phyloP scores from a whole-genome alignment of 2,888 invertebrate genomes.

The Acleris holmiana region DNA sequence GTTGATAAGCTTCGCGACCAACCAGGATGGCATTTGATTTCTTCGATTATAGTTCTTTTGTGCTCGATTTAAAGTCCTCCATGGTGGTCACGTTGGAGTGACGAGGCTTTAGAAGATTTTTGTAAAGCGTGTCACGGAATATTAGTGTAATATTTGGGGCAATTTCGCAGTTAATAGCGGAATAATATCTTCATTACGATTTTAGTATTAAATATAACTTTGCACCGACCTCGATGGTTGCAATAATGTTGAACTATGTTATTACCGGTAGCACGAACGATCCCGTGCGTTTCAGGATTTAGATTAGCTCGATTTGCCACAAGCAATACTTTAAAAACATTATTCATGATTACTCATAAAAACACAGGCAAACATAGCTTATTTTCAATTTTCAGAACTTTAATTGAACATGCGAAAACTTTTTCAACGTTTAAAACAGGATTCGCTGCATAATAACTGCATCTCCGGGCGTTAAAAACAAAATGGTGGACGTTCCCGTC shows the following conservation, averaged over 20 bases:
- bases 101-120: conserved; percentile 23
- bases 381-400: conserved; percentile 1
- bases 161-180: conserved; percentile 50
- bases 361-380: background rate
- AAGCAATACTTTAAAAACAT: conserved; percentile 7
- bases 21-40: conserved; percentile 3
- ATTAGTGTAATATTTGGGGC: conserved; percentile 45
- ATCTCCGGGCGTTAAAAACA: conserved; percentile 41
- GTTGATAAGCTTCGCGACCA: conserved; percentile 54
- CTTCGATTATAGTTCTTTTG: conserved; percentile 17
- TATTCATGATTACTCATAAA: conserved; percentile 11
- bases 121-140: conserved; percentile 47
- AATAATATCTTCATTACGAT: conserved; percentile 56
- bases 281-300: conserved; percentile 20
- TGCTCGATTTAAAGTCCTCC: conserved; percentile 14
- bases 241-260: conserved; percentile 26
- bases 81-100: background rate
- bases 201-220: conserved; percentile 41
- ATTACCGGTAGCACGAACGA: conserved; percentile 28
- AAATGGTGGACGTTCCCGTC: conserved; percentile 52
- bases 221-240: conserved; percentile 36
- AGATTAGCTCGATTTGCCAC: conserved; percentile 11
- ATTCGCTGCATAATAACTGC: conserved; percentile 28
- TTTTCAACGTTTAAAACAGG: background rate
- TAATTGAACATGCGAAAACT: background rate